Conservation (phyloP, 2,888 invertebrate genomes). For the Rhopalosiphum nymphaeae region DNA sequence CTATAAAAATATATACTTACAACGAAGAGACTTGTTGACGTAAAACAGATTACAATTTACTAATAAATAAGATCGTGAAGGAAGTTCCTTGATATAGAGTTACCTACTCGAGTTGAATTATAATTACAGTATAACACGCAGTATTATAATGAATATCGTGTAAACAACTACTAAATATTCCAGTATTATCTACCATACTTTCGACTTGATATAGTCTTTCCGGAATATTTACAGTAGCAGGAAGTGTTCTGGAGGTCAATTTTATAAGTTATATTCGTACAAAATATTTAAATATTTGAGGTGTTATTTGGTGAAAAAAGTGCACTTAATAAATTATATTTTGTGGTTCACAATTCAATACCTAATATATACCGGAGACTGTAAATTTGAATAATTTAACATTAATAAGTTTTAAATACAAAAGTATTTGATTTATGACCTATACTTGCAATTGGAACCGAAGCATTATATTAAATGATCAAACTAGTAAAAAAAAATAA, state of each 20-base stretch:
- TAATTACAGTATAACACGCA: not conserved
- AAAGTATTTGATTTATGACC: not conserved
- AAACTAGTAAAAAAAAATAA: not conserved
- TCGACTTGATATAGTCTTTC: not conserved
- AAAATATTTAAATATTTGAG: not conserved
- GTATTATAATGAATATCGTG: not conserved
- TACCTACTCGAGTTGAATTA: not conserved
- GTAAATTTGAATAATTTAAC: not conserved
- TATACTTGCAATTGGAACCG: not conserved
- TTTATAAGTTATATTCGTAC: not conserved
- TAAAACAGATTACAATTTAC: not conserved
- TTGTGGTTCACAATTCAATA: not conserved
- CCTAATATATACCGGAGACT: not conserved
- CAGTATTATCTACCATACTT: not conserved
- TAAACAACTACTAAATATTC: conserved; percentile 15
- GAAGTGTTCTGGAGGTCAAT: conserved; percentile 28
- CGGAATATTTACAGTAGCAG: conserved; percentile 1
- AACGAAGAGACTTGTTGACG: not conserved
- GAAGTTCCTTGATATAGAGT: not conserved
- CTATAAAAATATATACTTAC: not conserved
- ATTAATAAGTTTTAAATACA: not conserved
- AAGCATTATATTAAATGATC: not conserved
- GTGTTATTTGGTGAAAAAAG: not conserved
- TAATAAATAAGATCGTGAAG: conserved; percentile 5
- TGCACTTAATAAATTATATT: not conserved